Evolutionary conservation across 2,888 invertebrate species (phyloP), one percentile per base, ranked within the genome.

Genomic region (Epistrophella euchroma): DNA sequence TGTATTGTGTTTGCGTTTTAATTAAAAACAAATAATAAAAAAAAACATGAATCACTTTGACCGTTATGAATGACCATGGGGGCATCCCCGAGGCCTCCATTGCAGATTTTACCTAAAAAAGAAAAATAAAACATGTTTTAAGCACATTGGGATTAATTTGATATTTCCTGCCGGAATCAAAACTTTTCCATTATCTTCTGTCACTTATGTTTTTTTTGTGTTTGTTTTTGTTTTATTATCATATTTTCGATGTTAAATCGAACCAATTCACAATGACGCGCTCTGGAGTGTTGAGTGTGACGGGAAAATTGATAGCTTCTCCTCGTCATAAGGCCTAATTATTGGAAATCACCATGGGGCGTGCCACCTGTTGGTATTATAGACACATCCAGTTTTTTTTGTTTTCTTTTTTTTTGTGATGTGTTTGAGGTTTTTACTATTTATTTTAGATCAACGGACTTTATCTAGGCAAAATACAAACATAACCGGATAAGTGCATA

Each of bases 401-500:
- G 17, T 19, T 68, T 68, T 35, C 4, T 32, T 45, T n/a, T 32
- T 52, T 50, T 52, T 37, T 35, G n/a, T 40, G 37, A 3, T n/a
- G 2, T 58, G 35, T 2, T 0, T 40, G 13, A 15, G 22, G 19
- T 37, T 17, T 35, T 32, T 32, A 2, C 17, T 56, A 17, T 71
- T 58, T 9, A 35, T 25, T 47, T 28, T 62, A 71, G 82, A 82
- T 72, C 71, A 77, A 76, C 19, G 76, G 50, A 72, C 82, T 76
- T 55, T 76, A 76, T 76, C 76, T 76, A 82, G 71, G 76, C 58
- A 62, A 22, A 52, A 22, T 25, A 37, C 9, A 55, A 52, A 60
- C 17, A 66, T 75, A 85, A 85, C 75, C 80, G 76, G 84, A 80
- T 76, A 55, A 64, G 75, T 66, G 71, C 72, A 80, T 80, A 64